Evolutionary conservation across 2,888 invertebrate species (phyloP).

Genomic region (Spodoptera littoralis): DNA sequence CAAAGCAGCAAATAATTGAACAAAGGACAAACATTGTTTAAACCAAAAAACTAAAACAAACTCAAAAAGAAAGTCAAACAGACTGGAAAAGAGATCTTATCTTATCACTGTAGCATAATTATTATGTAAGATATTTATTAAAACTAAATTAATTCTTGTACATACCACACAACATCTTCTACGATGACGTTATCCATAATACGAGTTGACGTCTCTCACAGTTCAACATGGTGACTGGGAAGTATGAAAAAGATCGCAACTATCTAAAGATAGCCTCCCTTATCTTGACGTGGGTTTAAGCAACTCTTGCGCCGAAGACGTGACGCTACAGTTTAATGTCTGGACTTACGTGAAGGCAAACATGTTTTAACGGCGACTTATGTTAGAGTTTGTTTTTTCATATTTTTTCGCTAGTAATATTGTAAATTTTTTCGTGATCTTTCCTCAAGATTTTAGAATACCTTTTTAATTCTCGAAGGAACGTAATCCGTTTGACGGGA

Average conservation of each 20-base stretch:
- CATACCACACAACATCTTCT: constrained; percentile 73
- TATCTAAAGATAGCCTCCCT: constrained; percentile 54
- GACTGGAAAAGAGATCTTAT: too few species aligned
- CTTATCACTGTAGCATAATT: too few species aligned
- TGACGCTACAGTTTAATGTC: constrained; percentile 31
- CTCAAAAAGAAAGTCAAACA: too few species aligned
- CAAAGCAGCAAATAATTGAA: too few species aligned
- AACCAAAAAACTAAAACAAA: too few species aligned
- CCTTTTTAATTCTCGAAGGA: too few species aligned
- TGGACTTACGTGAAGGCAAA: constrained; percentile 8
- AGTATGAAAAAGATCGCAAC: constrained; percentile 36
- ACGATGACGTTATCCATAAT: constrained; percentile 73
- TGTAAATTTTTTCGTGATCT: background rate
- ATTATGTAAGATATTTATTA: too few species aligned
- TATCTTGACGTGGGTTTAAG: constrained; percentile 58
- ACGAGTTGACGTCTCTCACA: constrained; percentile 36
- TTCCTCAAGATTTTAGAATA: too few species aligned
- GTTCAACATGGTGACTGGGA: constrained; percentile 46
- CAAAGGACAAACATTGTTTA: too few species aligned
- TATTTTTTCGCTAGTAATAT: constrained; percentile 14
- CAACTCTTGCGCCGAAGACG: constrained; percentile 11
- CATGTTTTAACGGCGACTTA: constrained; percentile 20
- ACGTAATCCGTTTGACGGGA: too few species aligned
- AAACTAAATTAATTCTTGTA: constrained; percentile 2
- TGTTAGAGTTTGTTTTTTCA: constrained; percentile 8